Conservation (phyloP, 2,113 vertebrate genomes). For the Ceyx margarethae region DNA sequence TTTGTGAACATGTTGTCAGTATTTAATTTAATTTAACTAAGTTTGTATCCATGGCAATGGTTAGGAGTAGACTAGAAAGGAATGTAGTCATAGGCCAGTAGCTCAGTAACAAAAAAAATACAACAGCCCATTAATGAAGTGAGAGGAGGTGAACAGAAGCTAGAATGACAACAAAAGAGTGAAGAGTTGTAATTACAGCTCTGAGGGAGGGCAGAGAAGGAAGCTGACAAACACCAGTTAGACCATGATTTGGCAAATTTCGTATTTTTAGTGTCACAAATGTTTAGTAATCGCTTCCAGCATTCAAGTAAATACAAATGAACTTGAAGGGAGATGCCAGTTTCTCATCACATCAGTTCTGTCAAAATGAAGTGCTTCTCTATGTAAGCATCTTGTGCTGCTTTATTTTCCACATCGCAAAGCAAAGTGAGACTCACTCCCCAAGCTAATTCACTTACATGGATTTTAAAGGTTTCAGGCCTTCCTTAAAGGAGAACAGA, state of each 20-base stretch:
- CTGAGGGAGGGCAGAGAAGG: not conserved
- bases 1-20: constrained; percentile 49
- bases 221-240: not conserved
- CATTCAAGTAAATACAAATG: not conserved
- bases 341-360: not conserved
- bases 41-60: constrained; percentile 55
- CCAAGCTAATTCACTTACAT: not conserved
- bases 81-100: not conserved
- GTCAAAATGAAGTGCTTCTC: not conserved
- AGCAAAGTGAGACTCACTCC: not conserved
- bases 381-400: not conserved
- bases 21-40: constrained; percentile 43
- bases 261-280: not conserved
- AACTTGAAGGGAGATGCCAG: not conserved
- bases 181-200: not conserved
- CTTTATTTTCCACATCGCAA: not conserved
- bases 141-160: not conserved
- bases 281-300: not conserved
- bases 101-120: constrained; percentile 8
- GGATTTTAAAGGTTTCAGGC: not conserved
- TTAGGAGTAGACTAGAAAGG: not conserved
- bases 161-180: not conserved
- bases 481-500: not conserved
- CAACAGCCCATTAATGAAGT: not conserved
- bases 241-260: not conserved